A percentile compares a stretch with the other conserved stretches of the same genome.
These are phyloP conservation scores for Hedychridium roseum DNA, from an alignment of 2,888 invertebrate genomes.

Conservation along the genomic window DNA sequence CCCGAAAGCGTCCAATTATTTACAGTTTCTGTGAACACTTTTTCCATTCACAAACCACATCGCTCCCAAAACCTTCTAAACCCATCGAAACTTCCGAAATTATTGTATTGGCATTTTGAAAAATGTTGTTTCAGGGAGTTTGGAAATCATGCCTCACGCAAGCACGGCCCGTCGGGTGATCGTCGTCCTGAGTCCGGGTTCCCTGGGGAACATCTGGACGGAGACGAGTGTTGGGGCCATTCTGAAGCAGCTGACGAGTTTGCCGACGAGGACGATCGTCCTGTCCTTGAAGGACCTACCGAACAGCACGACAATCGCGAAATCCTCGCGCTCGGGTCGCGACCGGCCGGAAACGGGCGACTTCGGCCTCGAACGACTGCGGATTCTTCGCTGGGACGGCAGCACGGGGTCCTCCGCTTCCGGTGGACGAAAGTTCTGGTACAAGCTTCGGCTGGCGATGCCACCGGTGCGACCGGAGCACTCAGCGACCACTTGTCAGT, in stretches of 20 bases:
- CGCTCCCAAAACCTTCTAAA: too few species aligned
- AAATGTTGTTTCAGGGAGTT: conserved; percentile 66
- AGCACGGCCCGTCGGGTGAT: conserved; percentile 66
- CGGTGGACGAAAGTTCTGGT: conserved; percentile 72
- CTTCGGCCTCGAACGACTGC: conserved; percentile 43
- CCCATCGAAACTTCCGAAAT: too few species aligned
- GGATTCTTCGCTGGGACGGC: conserved; percentile 48
- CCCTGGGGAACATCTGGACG: conserved; percentile 65
- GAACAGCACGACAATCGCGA: conserved; percentile 54
- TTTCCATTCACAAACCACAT: too few species aligned
- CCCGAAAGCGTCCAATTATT: too few species aligned
- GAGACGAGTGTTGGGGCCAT: conserved; percentile 60
- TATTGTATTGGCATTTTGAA: neutral
- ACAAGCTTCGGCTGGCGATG: conserved; percentile 70
- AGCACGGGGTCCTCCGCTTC: conserved; percentile 33
- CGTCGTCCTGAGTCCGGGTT: conserved; percentile 65
- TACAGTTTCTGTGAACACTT: too few species aligned
- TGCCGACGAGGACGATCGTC: conserved; percentile 56
- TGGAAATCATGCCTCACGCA: conserved; percentile 67
- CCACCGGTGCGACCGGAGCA: conserved; percentile 64
- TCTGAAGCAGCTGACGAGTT: conserved; percentile 63
- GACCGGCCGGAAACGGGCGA: conserved; percentile 63
- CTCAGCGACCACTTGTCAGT: conserved; percentile 45
- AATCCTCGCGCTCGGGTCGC: conserved; percentile 66
- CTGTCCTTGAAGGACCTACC: conserved; percentile 64